A percentile compares a stretch with the other conserved stretches of the same genome.
Conservation (phyloP, 2,888 invertebrate genomes). For the Agriopis aurantiaria region DNA sequence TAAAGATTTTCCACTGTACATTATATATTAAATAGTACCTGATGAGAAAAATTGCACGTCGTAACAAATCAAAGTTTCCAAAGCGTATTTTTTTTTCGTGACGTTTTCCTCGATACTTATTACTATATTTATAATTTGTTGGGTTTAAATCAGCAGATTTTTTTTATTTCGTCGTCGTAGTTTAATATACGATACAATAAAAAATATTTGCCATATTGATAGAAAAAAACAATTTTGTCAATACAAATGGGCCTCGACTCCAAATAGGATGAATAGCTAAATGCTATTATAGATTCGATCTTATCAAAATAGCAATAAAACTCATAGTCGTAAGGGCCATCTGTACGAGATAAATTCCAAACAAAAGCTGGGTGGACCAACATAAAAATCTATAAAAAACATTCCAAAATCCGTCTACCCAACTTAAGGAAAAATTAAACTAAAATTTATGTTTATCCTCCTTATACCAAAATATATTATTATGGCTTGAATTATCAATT, state of each 20-base stretch:
- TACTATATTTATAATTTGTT: conserved; percentile 5
- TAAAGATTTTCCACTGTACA: conserved; percentile 61
- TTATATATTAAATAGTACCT: not conserved
- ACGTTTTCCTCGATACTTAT: not conserved
- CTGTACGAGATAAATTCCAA: conserved; percentile 1
- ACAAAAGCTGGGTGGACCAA: conserved; percentile 62
- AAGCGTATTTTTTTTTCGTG: not conserved
- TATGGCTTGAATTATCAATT: conserved; percentile 84
- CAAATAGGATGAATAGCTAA: not conserved
- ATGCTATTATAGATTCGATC: not conserved
- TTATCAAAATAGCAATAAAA: not conserved
- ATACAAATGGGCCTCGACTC: conserved; percentile 3
- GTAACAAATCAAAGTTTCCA: not conserved
- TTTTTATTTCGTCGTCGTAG: conserved; percentile 39
- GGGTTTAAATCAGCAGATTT: conserved; percentile 29
- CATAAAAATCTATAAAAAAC: conserved; percentile 22
- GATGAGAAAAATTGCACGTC: conserved; percentile 11
- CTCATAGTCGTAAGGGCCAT: not conserved
- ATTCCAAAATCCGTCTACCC: conserved; percentile 55
- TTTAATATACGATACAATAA: conserved; percentile 50
- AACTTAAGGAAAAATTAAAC: conserved; percentile 63
- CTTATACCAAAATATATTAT: conserved; percentile 87
- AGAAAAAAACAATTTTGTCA: conserved; percentile 49
- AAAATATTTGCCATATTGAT: conserved; percentile 61
- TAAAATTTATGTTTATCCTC: conserved; percentile 70